A percentile compares a stretch with the other conserved stretches of the same genome.
Evolutionary conservation across 2,888 invertebrate species (phyloP).

Genomic region (Ectropis crepuscularia): DNA sequence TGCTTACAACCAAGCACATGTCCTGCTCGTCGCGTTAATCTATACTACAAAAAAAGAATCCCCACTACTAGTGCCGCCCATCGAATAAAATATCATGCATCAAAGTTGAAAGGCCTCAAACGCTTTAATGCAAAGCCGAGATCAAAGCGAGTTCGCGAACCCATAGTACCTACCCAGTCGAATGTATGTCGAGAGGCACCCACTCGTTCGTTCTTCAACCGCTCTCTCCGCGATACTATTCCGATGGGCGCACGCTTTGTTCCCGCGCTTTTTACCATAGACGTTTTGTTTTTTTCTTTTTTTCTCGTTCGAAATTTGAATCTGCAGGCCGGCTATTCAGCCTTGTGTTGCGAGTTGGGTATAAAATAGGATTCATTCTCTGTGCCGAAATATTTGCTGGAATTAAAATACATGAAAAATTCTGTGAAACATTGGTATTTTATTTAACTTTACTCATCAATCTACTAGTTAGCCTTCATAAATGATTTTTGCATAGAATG

Average conservation of each 20-base stretch:
- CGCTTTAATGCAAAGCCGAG: constrained; percentile 16
- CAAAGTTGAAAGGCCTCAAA: constrained; percentile 14
- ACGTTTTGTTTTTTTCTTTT: constrained; percentile 37
- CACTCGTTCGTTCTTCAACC: constrained; percentile 50
- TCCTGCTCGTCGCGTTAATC: neutral
- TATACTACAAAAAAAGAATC: neutral
- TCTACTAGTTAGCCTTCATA: no score
- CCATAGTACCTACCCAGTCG: constrained; percentile 40
- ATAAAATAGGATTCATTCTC: neutral
- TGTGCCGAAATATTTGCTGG: neutral
- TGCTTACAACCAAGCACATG: no score
- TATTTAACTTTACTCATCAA: no score
- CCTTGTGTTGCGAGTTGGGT: neutral
- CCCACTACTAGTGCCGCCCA: neutral
- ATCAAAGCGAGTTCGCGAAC: constrained; percentile 31
- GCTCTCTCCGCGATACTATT: constrained; percentile 55
- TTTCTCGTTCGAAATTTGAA: constrained; percentile 37
- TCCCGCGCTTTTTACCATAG: constrained; percentile 45
- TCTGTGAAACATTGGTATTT: no score
- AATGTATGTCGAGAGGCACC: constrained; percentile 61
- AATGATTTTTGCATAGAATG: no score
- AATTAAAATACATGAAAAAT: no score
- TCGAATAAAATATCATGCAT: constrained; percentile 5
- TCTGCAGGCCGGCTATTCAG: constrained; percentile 30
- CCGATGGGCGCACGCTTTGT: constrained; percentile 57